Percentiles rank a stretch among this genome's conserved stretches.
Conservation (phyloP, 2,113 vertebrate species). For the Eidolon helvum region DNA sequence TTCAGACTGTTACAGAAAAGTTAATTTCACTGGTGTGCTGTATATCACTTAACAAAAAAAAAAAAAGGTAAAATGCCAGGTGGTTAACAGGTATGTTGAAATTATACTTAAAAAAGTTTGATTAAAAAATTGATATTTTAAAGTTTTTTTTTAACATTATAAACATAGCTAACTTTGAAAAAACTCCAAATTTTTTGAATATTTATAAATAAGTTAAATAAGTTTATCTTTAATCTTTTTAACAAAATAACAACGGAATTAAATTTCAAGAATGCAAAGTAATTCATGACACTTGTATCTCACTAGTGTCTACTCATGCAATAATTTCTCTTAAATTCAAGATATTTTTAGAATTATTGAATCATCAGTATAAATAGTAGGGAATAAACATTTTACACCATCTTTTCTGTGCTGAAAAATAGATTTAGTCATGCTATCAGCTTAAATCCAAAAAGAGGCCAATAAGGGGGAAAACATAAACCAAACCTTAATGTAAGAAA, state of each 20-base stretch:
- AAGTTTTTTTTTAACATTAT: neutral
- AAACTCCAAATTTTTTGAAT: neutral
- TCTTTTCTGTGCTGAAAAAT: neutral
- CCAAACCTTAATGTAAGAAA: neutral
- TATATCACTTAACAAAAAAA: constrained; percentile 1
- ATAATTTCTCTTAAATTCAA: neutral
- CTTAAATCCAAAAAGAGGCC: neutral
- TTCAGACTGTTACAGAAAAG: neutral
- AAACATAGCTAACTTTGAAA: neutral
- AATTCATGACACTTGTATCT: neutral
- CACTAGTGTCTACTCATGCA: neutral
- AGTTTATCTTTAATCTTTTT: neutral
- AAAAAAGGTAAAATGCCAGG: neutral
- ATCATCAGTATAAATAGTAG: neutral
- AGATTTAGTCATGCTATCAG: neutral
- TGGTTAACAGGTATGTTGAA: neutral
- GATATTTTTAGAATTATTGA: neutral
- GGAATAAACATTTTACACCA: neutral
- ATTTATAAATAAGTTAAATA: neutral
- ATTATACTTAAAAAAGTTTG: neutral
- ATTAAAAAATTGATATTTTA: neutral
- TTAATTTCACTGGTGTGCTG: neutral
- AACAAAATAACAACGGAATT: neutral
- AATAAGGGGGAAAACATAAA: neutral
- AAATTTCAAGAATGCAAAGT: neutral